Evolutionary conservation across 2,113 vertebrate genomes (phyloP).

Genomic region (Oreochromis niloticus): DNA sequence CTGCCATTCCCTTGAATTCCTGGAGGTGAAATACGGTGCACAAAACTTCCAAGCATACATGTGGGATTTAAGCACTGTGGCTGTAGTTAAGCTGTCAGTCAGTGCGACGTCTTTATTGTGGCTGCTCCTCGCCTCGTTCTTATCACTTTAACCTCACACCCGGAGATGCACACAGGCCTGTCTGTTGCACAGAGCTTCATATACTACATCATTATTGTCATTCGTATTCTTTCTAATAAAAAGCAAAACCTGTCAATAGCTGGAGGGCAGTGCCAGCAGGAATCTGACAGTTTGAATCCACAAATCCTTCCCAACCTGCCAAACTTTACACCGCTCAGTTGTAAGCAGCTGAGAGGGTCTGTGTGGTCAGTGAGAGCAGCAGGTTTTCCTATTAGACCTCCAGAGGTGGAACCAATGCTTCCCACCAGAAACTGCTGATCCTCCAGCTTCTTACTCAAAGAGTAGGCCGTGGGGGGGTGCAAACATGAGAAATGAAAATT

Average conservation of each 20-base stretch:
- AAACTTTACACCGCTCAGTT: not conserved
- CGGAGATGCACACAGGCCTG: not conserved
- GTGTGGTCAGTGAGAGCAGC: not conserved
- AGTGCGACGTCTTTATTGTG: slow-evolving; percentile 71
- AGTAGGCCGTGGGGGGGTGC: not conserved
- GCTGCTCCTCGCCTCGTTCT: not conserved
- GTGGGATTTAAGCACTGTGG: slow-evolving; percentile 73
- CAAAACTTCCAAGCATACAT: slow-evolving; percentile 57
- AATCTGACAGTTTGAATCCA: not conserved
- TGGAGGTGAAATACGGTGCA: slow-evolving; percentile 63
- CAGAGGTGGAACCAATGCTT: not conserved
- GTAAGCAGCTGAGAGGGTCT: not conserved
- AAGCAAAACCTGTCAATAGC: not conserved
- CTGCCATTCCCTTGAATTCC: slow-evolving; percentile 72
- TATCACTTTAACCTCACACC: not conserved
- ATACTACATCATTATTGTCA: not conserved
- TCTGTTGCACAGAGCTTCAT: not conserved
- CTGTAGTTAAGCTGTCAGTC: slow-evolving; percentile 76
- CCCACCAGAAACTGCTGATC: not conserved
- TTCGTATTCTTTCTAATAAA: not conserved
- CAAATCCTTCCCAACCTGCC: not conserved
- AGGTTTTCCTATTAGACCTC: not conserved
- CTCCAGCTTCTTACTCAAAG: not conserved
- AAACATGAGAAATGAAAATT: not conserved
- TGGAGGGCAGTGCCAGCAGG: not conserved